Evolutionary conservation across 2,797 vertebrate genomes (phyloP).

Genomic region (Babyrousa celebensis): DNA sequence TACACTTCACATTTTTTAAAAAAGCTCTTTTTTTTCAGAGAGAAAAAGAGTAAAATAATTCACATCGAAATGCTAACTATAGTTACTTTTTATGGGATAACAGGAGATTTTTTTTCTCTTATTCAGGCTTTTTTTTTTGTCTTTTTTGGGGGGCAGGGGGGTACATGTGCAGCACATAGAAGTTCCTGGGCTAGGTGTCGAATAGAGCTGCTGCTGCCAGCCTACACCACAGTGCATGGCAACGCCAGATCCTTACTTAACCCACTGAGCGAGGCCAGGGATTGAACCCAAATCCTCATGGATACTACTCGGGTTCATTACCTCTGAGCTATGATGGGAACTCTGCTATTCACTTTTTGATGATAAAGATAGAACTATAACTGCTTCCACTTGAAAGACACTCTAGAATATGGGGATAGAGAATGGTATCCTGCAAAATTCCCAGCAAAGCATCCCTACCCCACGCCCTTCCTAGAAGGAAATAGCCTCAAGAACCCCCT

Average conservation of each 20-base stretch:
- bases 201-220: too few species aligned
- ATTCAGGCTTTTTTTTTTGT: background rate
- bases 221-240: too few species aligned
- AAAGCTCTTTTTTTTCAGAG: background rate
- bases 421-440: background rate
- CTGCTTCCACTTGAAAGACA: background rate
- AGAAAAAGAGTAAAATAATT: constrained; percentile 8
- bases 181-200: too few species aligned
- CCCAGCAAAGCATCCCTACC: background rate
- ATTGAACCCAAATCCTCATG: too few species aligned
- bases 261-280: too few species aligned
- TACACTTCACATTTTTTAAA: too few species aligned
- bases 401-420: background rate
- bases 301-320: too few species aligned
- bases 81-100: background rate
- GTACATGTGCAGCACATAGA: too few species aligned
- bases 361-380: background rate
- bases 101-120: constrained; percentile 44
- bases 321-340: background rate
- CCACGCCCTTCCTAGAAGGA: background rate
- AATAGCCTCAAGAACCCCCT: background rate
- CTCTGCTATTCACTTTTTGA: background rate
- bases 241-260: too few species aligned
- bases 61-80: background rate
- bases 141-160: too few species aligned